phyloP scores from a whole-genome alignment of 2,797 vertebrate species.

The Fistularia tabacaria region DNA sequence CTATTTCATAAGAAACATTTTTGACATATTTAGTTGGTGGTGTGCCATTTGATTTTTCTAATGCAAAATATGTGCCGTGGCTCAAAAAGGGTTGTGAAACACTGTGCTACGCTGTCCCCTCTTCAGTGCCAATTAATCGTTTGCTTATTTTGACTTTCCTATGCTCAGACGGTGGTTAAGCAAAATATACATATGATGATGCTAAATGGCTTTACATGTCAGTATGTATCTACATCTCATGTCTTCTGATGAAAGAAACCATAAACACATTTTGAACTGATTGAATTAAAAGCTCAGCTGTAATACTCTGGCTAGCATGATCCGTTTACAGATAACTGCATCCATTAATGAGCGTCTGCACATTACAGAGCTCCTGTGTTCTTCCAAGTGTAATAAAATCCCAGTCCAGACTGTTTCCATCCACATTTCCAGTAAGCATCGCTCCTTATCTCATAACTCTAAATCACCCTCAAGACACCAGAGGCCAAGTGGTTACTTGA shows the following conservation, averaged over 20 bases:
- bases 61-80: too few species aligned
- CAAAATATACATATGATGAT: neutral
- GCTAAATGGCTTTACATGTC: conserved; percentile 5
- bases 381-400: conserved; percentile 20
- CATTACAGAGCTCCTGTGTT: conserved; percentile 12
- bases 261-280: conserved; percentile 24
- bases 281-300: conserved; percentile 17
- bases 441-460: conserved; percentile 65
- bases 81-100: too few species aligned
- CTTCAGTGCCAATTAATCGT: too few species aligned
- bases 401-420: conserved; percentile 25
- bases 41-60: too few species aligned
- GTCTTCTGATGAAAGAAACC: conserved; percentile 33
- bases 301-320: conserved; percentile 18
- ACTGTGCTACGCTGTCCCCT: too few species aligned
- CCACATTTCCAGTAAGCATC: conserved; percentile 32
- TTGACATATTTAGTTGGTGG: too few species aligned
- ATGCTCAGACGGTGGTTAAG: too few species aligned
- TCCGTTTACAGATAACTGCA: conserved; percentile 19
- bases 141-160: too few species aligned
- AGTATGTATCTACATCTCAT: conserved; percentile 16
- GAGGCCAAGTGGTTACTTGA: conserved; percentile 62
- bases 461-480: conserved; percentile 55
- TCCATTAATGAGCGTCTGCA: conserved; percentile 15
- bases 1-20: too few species aligned